Evolutionary conservation across 2,797 vertebrate species (phyloP).

Genomic region (Syngnathus acus): DNA sequence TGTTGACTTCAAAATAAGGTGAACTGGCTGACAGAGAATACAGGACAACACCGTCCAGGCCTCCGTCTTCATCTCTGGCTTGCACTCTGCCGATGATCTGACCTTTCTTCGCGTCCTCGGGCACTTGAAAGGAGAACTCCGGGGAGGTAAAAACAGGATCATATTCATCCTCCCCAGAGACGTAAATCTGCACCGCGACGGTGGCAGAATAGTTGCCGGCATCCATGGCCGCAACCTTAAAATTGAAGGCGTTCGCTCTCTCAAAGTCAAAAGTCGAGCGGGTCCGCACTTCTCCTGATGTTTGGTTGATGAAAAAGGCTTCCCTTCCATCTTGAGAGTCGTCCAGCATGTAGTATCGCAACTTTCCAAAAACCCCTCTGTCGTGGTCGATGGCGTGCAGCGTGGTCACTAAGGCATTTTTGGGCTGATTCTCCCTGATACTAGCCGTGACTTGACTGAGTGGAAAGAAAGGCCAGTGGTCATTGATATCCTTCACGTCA

Average conservation of each 20-base stretch:
- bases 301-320: conserved; percentile 79
- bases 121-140: conserved; percentile 82
- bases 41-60: conserved; percentile 86
- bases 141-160: conserved; percentile 85
- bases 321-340: conserved; percentile 64
- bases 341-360: conserved; percentile 79
- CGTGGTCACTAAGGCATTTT: conserved; percentile 83
- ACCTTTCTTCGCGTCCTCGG: conserved; percentile 83
- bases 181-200: conserved; percentile 83
- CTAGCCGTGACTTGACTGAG: conserved; percentile 79
- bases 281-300: conserved; percentile 81
- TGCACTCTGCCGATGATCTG: conserved; percentile 84
- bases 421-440: conserved; percentile 87
- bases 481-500: conserved; percentile 89
- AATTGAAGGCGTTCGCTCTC: conserved; percentile 77
- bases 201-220: conserved; percentile 89
- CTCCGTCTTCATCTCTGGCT: conserved; percentile 89
- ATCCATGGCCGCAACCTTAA: conserved; percentile 81
- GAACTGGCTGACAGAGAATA: conserved; percentile 80
- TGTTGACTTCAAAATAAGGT: conserved; percentile 87
- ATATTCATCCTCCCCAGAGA: conserved; percentile 92
- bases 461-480: conserved; percentile 88
- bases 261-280: conserved; percentile 85
- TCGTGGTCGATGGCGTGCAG: conserved; percentile 84
- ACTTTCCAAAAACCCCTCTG: conserved; percentile 78